These are phyloP conservation scores for Eupithecia abbreviata DNA, from an alignment of 2,888 invertebrate genomes.

Conservation along the genomic window DNA sequence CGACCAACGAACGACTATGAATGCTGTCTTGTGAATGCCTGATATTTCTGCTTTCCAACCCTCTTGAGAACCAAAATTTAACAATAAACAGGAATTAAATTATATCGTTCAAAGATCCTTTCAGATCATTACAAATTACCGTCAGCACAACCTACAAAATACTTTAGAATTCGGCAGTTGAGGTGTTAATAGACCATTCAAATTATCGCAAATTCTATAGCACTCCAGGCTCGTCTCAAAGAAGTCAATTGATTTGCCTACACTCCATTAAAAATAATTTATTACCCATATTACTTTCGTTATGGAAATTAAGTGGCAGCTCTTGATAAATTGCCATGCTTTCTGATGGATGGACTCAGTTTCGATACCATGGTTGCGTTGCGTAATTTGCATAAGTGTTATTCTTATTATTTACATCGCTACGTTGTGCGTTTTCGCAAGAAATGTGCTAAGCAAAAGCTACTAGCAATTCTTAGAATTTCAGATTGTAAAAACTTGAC, in stretches of 20 bases:
- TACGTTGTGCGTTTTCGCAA: background rate
- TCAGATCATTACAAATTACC: background rate
- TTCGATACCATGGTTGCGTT: conserved; percentile 24
- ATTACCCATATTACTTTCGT: conserved; percentile 36
- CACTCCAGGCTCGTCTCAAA: conserved; percentile 18
- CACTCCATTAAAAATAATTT: conserved; percentile 36
- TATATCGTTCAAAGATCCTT: background rate
- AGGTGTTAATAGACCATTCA: conserved; percentile 15
- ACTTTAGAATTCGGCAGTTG: background rate
- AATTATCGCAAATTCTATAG: conserved; percentile 19
- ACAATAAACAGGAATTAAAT: background rate
- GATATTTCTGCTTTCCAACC: too few relatives aligned
- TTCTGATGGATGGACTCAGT: conserved; percentile 42
- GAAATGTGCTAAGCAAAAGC: too few relatives aligned
- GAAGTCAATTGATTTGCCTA: conserved; percentile 29
- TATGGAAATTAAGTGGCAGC: conserved; percentile 40
- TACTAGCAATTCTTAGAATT: too few relatives aligned
- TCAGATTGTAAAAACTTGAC: too few relatives aligned
- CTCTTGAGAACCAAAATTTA: background rate
- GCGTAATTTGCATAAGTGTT: background rate
- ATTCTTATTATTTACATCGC: background rate
- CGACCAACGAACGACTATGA: too few relatives aligned
- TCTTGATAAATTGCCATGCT: conserved; percentile 42
- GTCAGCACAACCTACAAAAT: background rate
- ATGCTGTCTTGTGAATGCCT: too few relatives aligned